phyloP scores from a whole-genome alignment of 2,797 vertebrate genomes.

The Acanthurus lineatus region DNA sequence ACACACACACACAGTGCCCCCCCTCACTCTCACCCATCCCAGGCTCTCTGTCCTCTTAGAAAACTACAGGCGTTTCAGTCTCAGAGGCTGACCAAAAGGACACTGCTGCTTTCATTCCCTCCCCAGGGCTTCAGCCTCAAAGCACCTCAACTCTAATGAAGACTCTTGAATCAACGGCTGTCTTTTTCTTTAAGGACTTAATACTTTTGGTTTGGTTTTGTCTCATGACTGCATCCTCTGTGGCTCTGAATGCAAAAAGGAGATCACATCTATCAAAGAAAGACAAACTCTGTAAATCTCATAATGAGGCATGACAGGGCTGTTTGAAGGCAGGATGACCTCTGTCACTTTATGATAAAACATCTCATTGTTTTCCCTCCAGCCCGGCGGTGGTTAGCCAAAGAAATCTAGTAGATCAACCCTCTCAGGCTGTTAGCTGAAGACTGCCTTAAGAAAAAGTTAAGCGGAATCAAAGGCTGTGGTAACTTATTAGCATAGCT shows the following conservation, averaged over 20 bases:
- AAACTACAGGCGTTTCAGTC: conserved; percentile 61
- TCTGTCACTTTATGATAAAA: conserved; percentile 63
- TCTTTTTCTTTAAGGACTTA: conserved; percentile 28
- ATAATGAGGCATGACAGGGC: conserved; percentile 69
- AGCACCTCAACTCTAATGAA: conserved; percentile 65
- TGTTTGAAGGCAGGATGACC: conserved; percentile 55
- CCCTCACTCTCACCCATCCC: conserved; percentile 9
- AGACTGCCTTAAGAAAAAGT: conserved; percentile 17
- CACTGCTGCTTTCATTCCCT: conserved; percentile 67
- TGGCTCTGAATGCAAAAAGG: conserved; percentile 47
- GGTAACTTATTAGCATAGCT: conserved; percentile 2
- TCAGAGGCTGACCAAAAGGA: conserved; percentile 60
- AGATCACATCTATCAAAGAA: conserved; percentile 55
- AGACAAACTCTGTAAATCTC: conserved; percentile 72
- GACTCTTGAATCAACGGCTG: conserved; percentile 51
- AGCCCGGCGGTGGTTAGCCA: conserved; percentile 41
- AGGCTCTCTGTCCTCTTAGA: conserved; percentile 51
- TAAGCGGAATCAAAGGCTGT: conserved; percentile 18
- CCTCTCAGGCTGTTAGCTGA: conserved; percentile 25
- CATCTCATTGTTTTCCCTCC: conserved; percentile 66
- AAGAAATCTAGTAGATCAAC: conserved; percentile 63
- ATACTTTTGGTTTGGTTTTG: conserved; percentile 40
- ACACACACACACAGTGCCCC: conserved; percentile 5
- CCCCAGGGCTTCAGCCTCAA: conserved; percentile 57
- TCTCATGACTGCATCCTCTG: conserved; percentile 54